phyloP scores from a whole-genome alignment of 1,140 invertebrate genomes.

The Mactra quadrangularis region DNA sequence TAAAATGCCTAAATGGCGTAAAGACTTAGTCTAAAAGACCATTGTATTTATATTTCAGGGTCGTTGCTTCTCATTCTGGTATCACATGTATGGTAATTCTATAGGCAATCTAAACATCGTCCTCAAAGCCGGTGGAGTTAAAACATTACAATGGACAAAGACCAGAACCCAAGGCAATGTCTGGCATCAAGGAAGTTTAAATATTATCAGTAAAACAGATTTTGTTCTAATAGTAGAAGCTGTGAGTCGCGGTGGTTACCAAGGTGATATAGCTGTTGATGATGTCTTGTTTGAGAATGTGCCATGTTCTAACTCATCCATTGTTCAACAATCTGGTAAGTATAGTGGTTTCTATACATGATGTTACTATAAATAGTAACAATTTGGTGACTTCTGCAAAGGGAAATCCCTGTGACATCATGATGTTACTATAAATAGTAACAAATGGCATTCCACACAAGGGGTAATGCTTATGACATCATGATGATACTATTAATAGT shows the following conservation, averaged over 20 bases:
- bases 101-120: constrained; percentile 77
- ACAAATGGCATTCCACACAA: too few species aligned
- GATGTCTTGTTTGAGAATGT: constrained; percentile 78
- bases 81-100: constrained; percentile 89
- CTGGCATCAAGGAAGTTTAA: constrained; percentile 77
- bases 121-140: constrained; percentile 54
- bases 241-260: constrained; percentile 65
- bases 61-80: constrained; percentile 86
- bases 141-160: constrained; percentile 70
- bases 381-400: too few species aligned
- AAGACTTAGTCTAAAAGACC: too few species aligned
- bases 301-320: constrained; percentile 70
- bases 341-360: not conserved
- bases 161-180: constrained; percentile 77
- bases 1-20: too few species aligned
- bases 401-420: too few species aligned
- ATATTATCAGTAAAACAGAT: constrained; percentile 69
- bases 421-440: too few species aligned
- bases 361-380: too few species aligned
- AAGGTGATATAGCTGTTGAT: constrained; percentile 83
- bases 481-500: too few species aligned
- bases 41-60: constrained; percentile 37
- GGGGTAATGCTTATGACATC: too few species aligned
- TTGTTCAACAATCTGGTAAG: constrained; percentile 33
- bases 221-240: constrained; percentile 73